These are phyloP conservation scores for Megaleporinus macrocephalus DNA, from an alignment of 2,113 vertebrate species.

Conservation along the genomic window DNA sequence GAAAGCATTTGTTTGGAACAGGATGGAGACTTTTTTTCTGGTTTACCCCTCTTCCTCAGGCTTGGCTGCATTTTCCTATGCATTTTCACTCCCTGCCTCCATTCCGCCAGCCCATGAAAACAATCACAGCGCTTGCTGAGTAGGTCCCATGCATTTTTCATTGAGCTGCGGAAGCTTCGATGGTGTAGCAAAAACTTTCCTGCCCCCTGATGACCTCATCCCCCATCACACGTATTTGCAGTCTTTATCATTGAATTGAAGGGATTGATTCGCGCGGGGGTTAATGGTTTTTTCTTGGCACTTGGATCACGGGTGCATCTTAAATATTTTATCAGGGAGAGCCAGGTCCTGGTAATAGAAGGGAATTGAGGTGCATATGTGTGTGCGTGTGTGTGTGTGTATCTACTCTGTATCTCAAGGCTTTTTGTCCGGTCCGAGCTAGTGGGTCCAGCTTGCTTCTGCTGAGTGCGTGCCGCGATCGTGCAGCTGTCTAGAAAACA, in stretches of 20 bases:
- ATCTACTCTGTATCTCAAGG: background rate
- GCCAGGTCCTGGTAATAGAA: slow-evolving; percentile 60
- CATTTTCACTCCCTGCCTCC: slow-evolving; percentile 15
- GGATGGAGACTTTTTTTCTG: background rate
- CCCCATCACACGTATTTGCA: slow-evolving; percentile 24
- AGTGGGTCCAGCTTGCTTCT: background rate
- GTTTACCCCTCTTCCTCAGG: background rate
- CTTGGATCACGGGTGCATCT: slow-evolving; percentile 75
- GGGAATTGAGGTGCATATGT: background rate
- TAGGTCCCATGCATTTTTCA: slow-evolving; percentile 74
- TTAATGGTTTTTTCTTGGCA: slow-evolving; percentile 76
- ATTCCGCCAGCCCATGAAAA: slow-evolving; percentile 67
- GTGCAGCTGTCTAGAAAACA: background rate
- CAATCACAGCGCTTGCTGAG: slow-evolving; percentile 67
- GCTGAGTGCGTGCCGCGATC: background rate
- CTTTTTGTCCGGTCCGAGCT: background rate
- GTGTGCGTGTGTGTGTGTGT: background rate
- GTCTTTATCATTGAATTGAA: slow-evolving; percentile 75
- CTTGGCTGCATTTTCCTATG: slow-evolving; percentile 9
- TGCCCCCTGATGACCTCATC: slow-evolving; percentile 20
- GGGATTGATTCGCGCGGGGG: slow-evolving; percentile 69
- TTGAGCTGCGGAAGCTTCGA: slow-evolving; percentile 43
- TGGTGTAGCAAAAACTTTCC: slow-evolving; percentile 50
- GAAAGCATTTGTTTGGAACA: slow-evolving; percentile 13
- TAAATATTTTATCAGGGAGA: slow-evolving; percentile 78